phyloP scores from a whole-genome alignment of 2,797 vertebrate genomes.

The Protonibea diacanthus region DNA sequence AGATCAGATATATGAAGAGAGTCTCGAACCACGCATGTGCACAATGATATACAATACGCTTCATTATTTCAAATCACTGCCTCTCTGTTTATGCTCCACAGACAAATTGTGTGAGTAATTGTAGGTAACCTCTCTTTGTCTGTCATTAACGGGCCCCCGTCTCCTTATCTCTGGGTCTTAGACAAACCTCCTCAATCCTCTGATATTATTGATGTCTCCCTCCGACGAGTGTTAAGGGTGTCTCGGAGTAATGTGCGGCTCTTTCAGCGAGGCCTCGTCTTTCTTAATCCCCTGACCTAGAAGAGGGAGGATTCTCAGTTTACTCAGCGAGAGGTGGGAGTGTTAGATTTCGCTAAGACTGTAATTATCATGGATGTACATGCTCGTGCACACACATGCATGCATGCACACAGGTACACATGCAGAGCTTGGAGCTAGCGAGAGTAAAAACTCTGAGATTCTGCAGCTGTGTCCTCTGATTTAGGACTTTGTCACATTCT shows the following conservation, averaged over 20 bases:
- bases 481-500: neutral
- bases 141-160: slow-evolving; percentile 55
- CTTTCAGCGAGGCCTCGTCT: slow-evolving; percentile 58
- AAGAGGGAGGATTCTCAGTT: slow-evolving; percentile 68
- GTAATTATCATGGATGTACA: slow-evolving; percentile 73
- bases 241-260: slow-evolving; percentile 63
- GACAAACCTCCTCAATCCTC: slow-evolving; percentile 52
- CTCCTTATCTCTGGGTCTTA: slow-evolving; percentile 66
- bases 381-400: slow-evolving; percentile 38
- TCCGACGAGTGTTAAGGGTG: slow-evolving; percentile 59
- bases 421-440: neutral
- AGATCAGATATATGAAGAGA: slow-evolving; percentile 54
- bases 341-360: slow-evolving; percentile 81
- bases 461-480: neutral
- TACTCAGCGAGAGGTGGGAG: slow-evolving; percentile 77
- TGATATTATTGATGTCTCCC: slow-evolving; percentile 64
- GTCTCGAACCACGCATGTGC: slow-evolving; percentile 54
- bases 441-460: neutral
- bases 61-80: slow-evolving; percentile 68
- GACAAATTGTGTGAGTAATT: slow-evolving; percentile 70
- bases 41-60: slow-evolving; percentile 59
- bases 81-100: slow-evolving; percentile 52
- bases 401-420: slow-evolving; percentile 14
- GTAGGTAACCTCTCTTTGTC: slow-evolving; percentile 62
- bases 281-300: slow-evolving; percentile 71